Conservation (phyloP, 2,113 vertebrate genomes). For the Macaca nemestrina region DNA sequence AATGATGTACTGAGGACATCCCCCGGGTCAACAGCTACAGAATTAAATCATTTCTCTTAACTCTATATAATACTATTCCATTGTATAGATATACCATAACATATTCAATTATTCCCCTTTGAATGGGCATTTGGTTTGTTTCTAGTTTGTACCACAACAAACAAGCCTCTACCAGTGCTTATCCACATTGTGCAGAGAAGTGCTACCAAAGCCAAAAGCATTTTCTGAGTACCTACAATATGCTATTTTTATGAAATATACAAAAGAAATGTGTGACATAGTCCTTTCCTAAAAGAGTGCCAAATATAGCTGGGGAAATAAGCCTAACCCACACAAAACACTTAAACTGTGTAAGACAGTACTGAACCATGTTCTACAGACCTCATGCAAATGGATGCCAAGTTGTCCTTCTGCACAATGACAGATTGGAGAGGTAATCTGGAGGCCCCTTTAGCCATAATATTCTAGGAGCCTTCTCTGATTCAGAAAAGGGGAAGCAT, state of each 20-base stretch:
- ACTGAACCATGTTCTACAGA: not conserved
- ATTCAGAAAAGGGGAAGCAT: not conserved
- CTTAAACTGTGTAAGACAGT: not conserved
- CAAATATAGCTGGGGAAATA: not conserved
- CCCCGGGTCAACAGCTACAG: not conserved
- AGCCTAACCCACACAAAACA: not conserved
- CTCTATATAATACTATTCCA: not conserved
- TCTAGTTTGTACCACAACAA: not conserved
- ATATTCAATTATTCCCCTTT: not conserved
- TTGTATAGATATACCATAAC: not conserved
- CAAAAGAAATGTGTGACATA: slow-evolving; percentile 12
- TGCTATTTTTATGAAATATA: slow-evolving; percentile 21
- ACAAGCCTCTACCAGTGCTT: not conserved
- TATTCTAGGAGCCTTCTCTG: not conserved
- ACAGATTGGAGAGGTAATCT: not conserved
- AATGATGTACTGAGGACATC: not conserved
- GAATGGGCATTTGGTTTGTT: not conserved
- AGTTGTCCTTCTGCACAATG: not conserved
- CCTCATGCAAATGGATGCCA: not conserved
- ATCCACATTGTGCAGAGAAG: not conserved
- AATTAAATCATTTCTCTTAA: not conserved
- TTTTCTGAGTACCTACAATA: not conserved
- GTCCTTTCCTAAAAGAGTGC: not conserved
- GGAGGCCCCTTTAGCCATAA: not conserved
- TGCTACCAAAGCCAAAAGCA: not conserved